Base-by-base conservation (phyloP, 2,888 invertebrate genomes). In the Arenicola marina region DNA sequence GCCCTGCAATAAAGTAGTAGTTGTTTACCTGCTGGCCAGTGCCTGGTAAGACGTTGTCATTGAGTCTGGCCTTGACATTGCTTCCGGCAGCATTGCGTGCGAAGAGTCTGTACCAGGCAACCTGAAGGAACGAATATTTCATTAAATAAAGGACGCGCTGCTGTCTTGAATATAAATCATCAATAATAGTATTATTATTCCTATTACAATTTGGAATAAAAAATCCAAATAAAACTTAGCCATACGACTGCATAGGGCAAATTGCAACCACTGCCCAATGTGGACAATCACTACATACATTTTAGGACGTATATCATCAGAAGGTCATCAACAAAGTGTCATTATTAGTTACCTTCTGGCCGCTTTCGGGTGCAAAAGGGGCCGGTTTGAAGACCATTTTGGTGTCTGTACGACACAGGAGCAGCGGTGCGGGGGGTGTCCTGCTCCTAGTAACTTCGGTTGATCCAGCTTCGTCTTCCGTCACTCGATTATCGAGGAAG, bases 61-160 rank as follows among this genome's bases (percentile, higher is more conserved):
- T 80, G n/a, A 80, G 73, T 46, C 83, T 70, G 32, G 78, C 82
- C 67, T 79, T 83, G 32, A 78, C 74, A 69, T 82, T 82, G 59
- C 75, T 76, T 1, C 78, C 79, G 55, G 76, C 66, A 1, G 79
- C 74, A 57, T 73, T 68, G 26, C 78, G 71, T 18, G 76, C 79
- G 73, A 82, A 83, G 28, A 83, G 68, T 18, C 80, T 68, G 67
- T 81, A 83, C 78, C 81, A 83, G 1, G 78, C 77, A 45, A 83
- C 78, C 82, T 82, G 38, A 1, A 44, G 54, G 2, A 51, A 34
- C 26, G 32, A 58, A 38, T 38, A n/a, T n/a, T n/a, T n/a, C n/a
- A n/a, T n/a, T n/a, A n/a, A n/a, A n/a, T n/a, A n/a, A n/a, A n/a
- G n/a, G n/a, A n/a, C n/a, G n/a, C n/a, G n/a, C n/a, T n/a, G n/a